Evolutionary conservation across 2,888 invertebrate species (phyloP).

Genomic region (Orchestes rusci): DNA sequence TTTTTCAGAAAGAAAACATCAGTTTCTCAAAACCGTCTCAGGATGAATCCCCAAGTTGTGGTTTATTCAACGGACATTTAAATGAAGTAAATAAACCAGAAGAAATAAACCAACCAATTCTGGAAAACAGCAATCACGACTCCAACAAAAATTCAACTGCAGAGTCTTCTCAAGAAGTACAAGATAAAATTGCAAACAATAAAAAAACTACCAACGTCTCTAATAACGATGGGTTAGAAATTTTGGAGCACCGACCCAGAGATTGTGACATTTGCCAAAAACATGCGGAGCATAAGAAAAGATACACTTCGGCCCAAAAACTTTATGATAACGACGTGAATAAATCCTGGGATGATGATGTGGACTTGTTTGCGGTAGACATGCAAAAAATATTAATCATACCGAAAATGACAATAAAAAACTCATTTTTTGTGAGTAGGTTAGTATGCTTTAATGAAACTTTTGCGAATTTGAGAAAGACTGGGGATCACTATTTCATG

Average conservation of each 20-base stretch:
- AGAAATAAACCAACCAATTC: not conserved
- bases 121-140: no score
- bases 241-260: not conserved
- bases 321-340: slow-evolving; percentile 13
- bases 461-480: slow-evolving; percentile 8
- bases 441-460: slow-evolving; percentile 4
- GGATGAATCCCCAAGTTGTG: slow-evolving; percentile 11
- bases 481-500: slow-evolving; percentile 5
- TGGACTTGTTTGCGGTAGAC: slow-evolving; percentile 6
- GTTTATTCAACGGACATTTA: slow-evolving; percentile 5
- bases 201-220: not conserved
- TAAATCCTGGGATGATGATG: slow-evolving; percentile 14
- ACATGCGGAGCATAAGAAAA: slow-evolving; percentile 8
- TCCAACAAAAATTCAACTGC: not conserved
- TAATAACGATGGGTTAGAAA: no score
- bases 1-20: slow-evolving; percentile 15
- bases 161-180: not conserved
- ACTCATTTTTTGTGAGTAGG: slow-evolving; percentile 6
- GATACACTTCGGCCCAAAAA: slow-evolving; percentile 14
- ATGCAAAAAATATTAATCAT: slow-evolving; percentile 3
- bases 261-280: slow-evolving; percentile 5
- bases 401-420: slow-evolving; percentile 4
- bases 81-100: slow-evolving; percentile 4
- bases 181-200: not conserved
- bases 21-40: slow-evolving; percentile 13